Evolutionary conservation across 2,888 invertebrate species (phyloP).

Genomic region (Sminthurides aquaticus): DNA sequence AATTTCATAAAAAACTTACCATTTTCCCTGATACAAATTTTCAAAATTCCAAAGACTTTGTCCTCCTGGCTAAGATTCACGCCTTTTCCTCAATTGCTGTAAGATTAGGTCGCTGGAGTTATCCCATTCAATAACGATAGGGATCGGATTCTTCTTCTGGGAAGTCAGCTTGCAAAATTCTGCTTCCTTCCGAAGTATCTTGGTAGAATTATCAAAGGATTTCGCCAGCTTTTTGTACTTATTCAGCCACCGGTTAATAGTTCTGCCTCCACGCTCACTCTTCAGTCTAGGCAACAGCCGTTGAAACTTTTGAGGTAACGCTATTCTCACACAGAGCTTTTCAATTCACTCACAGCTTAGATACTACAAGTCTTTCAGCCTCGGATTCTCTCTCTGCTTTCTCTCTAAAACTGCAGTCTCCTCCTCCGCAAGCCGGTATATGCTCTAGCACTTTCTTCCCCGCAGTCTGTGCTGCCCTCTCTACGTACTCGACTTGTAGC

Average conservation of each 20-base stretch:
- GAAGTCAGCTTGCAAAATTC: background rate
- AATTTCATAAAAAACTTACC: background rate
- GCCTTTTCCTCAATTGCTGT: background rate
- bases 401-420: too few relatives aligned
- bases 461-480: too few relatives aligned
- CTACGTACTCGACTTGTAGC: too few relatives aligned
- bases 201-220: background rate
- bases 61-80: background rate
- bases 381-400: too few relatives aligned
- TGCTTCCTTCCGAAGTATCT: too few relatives aligned
- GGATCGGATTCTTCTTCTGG: background rate
- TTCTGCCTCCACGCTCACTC: background rate
- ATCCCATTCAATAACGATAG: slow-evolving; percentile 3
- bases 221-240: background rate
- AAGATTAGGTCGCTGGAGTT: background rate
- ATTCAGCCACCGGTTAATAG: background rate
- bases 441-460: too few relatives aligned
- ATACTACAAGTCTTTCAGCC: too few relatives aligned
- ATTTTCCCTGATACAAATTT: background rate
- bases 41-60: background rate
- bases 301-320: too few relatives aligned
- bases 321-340: too few relatives aligned
- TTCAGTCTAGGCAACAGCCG: background rate
- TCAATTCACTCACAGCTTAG: too few relatives aligned
- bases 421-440: too few relatives aligned